Percentiles rank a stretch among this genome's conserved stretches.
These are phyloP conservation scores for Cottus gobio DNA, from an alignment of 2,113 vertebrate species.

Conservation along the genomic window DNA sequence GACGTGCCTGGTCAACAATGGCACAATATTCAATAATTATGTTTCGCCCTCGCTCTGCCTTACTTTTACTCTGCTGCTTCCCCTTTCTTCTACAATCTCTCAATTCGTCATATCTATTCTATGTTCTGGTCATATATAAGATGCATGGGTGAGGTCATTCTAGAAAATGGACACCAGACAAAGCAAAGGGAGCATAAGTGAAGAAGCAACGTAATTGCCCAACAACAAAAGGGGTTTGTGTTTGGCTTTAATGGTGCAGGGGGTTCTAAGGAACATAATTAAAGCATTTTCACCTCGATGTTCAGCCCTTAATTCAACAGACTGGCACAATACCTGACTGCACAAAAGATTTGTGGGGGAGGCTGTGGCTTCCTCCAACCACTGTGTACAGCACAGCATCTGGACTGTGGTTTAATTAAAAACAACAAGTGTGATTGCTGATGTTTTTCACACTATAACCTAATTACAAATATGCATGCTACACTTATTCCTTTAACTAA, in stretches of 20 bases:
- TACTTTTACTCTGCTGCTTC: conserved; percentile 30
- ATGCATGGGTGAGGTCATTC: conserved; percentile 37
- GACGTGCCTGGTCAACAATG: conserved; percentile 54
- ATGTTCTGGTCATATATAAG: conserved; percentile 43
- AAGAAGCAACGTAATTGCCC: conserved; percentile 52
- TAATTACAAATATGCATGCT: conserved; percentile 4
- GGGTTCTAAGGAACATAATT: conserved; percentile 56
- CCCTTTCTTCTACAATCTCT: conserved; percentile 26
- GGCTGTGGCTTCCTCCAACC: conserved; percentile 14
- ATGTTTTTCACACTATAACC: neutral
- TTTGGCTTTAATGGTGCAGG: conserved; percentile 49
- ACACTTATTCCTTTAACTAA: neutral
- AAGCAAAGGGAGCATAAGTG: conserved; percentile 34
- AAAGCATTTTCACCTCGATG: conserved; percentile 52
- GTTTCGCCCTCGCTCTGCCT: conserved; percentile 12
- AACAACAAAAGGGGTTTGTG: conserved; percentile 54
- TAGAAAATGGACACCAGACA: conserved; percentile 42
- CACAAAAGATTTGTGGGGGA: conserved; percentile 38
- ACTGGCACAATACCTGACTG: conserved; percentile 48
- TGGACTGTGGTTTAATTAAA: conserved; percentile 26
- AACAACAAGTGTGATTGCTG: neutral
- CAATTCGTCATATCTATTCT: conserved; percentile 19
- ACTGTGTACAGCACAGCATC: conserved; percentile 10
- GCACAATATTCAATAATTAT: conserved; percentile 56
- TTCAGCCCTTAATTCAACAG: conserved; percentile 51